Evolutionary conservation across 2,888 invertebrate genomes (phyloP).

Genomic region (Cotesia congregata): DNA sequence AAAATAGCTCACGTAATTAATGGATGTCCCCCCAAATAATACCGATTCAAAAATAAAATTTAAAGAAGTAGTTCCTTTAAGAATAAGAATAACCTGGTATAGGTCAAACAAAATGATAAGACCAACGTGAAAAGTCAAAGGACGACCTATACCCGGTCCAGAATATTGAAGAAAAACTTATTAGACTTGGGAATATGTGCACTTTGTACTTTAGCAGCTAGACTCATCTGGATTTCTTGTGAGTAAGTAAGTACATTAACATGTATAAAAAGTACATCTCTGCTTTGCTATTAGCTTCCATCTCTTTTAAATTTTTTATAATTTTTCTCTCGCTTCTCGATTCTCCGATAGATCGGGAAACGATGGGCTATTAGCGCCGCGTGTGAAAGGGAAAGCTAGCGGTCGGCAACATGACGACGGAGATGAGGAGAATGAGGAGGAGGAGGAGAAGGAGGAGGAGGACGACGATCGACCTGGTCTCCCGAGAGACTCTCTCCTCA

Average conservation of each 20-base stretch:
- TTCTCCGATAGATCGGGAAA: conserved; percentile 61
- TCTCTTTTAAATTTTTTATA: not conserved
- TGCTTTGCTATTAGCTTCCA: not conserved
- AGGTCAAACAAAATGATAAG: too few relatives aligned
- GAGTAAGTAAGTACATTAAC: conserved; percentile 51
- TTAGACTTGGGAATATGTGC: not conserved
- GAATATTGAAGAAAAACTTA: not conserved
- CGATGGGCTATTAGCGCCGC: conserved; percentile 67
- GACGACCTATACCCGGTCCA: too few relatives aligned
- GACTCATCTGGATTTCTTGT: conserved; percentile 46
- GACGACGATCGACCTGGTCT: conserved; percentile 46
- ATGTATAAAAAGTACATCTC: conserved; percentile 21
- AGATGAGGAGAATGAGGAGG: conserved; percentile 45
- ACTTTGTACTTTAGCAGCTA: conserved; percentile 25
- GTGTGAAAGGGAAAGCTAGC: conserved; percentile 69
- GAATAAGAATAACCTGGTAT: too few relatives aligned
- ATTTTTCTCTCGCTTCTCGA: conserved; percentile 37
- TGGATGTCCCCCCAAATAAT: too few relatives aligned
- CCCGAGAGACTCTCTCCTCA: conserved; percentile 41
- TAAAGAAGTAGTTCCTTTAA: too few relatives aligned
- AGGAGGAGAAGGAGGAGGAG: conserved; percentile 51
- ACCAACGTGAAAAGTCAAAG: too few relatives aligned
- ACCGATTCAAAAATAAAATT: too few relatives aligned
- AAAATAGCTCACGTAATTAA: too few relatives aligned
- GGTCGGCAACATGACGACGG: conserved; percentile 51